These are phyloP conservation scores for Amphilophus citrinellus DNA, from an alignment of 2,113 vertebrate species.

Conservation along the genomic window DNA sequence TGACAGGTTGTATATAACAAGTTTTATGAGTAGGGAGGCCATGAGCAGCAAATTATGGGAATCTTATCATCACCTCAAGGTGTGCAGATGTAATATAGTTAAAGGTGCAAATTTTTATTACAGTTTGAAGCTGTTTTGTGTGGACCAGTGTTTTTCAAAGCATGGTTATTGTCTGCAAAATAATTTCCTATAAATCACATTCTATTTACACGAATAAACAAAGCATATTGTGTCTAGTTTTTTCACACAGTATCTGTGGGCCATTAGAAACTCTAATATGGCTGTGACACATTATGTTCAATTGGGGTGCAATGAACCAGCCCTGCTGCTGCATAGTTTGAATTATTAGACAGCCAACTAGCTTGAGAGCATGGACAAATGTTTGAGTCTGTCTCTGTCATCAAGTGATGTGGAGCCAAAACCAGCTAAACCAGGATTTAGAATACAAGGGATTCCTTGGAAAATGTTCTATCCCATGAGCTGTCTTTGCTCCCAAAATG, in stretches of 20 bases:
- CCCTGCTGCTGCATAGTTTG: background rate
- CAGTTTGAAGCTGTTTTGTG: too few species aligned
- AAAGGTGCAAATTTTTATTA: too few species aligned
- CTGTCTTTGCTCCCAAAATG: background rate
- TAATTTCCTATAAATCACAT: background rate
- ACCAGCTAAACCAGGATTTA: background rate
- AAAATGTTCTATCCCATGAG: background rate
- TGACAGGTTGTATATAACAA: too few species aligned
- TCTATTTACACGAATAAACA: background rate
- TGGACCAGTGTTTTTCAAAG: background rate
- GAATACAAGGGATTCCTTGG: background rate
- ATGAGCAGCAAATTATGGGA: background rate
- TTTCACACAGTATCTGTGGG: background rate
- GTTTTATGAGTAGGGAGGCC: too few species aligned
- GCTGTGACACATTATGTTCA: background rate
- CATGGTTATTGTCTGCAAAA: background rate
- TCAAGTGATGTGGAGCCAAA: background rate
- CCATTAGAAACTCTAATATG: background rate
- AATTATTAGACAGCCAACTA: fast-evolving
- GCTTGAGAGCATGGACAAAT: background rate
- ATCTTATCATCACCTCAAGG: background rate
- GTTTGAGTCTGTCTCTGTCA: background rate
- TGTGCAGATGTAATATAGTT: background rate
- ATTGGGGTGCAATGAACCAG: background rate
- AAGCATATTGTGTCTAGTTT: background rate